Conservation (phyloP, 2,888 invertebrate species). For the Philaethria dido region DNA sequence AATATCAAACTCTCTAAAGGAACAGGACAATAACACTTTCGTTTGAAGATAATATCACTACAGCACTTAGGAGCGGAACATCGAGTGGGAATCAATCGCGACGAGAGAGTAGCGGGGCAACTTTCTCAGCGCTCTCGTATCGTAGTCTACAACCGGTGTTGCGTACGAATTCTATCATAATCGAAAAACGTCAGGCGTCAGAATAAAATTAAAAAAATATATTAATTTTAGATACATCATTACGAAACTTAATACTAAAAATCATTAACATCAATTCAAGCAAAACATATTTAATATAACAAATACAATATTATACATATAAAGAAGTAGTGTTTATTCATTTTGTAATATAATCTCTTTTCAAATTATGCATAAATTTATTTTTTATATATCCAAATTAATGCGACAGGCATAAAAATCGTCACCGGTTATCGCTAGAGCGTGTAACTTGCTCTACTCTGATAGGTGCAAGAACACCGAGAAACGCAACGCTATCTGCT, state of each 20-base stretch:
- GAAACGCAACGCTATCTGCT: constrained; percentile 73
- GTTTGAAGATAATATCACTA: constrained; percentile 48
- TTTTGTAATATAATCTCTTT: background rate
- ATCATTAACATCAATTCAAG: background rate
- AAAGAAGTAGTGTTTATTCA: background rate
- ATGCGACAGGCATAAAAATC: background rate
- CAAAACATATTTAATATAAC: background rate
- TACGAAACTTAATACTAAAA: background rate
- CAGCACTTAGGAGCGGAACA: constrained; percentile 50
- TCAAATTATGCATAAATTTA: background rate
- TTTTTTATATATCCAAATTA: constrained; percentile 8
- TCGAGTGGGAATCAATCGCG: constrained; percentile 65
- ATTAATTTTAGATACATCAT: background rate
- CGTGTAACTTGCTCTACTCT: constrained; percentile 50
- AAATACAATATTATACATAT: constrained; percentile 4
- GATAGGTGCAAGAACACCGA: constrained; percentile 64
- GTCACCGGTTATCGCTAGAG: constrained; percentile 44
- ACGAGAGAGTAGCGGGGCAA: constrained; percentile 68
- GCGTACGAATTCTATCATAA: constrained; percentile 23
- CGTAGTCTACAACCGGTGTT: constrained; percentile 42
- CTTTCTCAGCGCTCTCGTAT: constrained; percentile 75
- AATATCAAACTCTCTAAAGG: constrained; percentile 25
- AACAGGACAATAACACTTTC: constrained; percentile 42
- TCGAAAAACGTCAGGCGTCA: constrained; percentile 25
- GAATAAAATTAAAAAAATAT: background rate